Conservation (phyloP, 1,140 invertebrate genomes). For the Drosophila dunni region DNA sequence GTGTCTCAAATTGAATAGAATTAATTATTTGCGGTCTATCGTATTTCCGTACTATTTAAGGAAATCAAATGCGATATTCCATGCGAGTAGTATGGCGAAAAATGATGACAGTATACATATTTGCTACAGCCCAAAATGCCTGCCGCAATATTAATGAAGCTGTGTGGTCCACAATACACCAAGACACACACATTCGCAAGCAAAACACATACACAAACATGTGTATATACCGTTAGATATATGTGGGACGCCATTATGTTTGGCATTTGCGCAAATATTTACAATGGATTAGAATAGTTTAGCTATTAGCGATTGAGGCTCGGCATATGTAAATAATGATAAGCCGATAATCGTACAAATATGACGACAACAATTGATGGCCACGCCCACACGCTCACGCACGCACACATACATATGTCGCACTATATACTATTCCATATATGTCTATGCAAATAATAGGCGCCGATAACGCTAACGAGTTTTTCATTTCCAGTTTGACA, state of each 20-base stretch:
- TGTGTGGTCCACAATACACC: conserved; percentile 40
- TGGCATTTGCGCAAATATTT: conserved; percentile 55
- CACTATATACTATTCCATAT: not conserved
- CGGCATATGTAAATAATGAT: conserved; percentile 70
- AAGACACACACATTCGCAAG: conserved; percentile 21
- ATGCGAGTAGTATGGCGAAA: not conserved
- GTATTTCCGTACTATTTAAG: conserved; percentile 16
- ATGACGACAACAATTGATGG: conserved; percentile 65
- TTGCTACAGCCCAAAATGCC: conserved; percentile 21
- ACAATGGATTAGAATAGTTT: conserved; percentile 58
- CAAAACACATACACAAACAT: conserved; percentile 14
- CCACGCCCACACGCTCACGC: conserved; percentile 22
- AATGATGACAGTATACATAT: conserved; percentile 47
- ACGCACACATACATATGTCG: not conserved
- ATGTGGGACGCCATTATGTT: conserved; percentile 30
- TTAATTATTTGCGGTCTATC: conserved; percentile 53
- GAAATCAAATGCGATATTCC: conserved; percentile 8
- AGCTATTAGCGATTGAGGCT: conserved; percentile 55
- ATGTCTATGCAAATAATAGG: conserved; percentile 13
- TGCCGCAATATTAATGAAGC: conserved; percentile 53
- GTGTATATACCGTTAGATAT: conserved; percentile 7
- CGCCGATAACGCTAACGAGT: conserved; percentile 31
- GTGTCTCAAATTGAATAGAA: conserved; percentile 40
- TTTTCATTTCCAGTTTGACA: conserved; percentile 47
- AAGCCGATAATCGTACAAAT: conserved; percentile 64